phyloP scores from a whole-genome alignment of 1,140 invertebrate genomes.

The Macrosteles quadrilineatus region DNA sequence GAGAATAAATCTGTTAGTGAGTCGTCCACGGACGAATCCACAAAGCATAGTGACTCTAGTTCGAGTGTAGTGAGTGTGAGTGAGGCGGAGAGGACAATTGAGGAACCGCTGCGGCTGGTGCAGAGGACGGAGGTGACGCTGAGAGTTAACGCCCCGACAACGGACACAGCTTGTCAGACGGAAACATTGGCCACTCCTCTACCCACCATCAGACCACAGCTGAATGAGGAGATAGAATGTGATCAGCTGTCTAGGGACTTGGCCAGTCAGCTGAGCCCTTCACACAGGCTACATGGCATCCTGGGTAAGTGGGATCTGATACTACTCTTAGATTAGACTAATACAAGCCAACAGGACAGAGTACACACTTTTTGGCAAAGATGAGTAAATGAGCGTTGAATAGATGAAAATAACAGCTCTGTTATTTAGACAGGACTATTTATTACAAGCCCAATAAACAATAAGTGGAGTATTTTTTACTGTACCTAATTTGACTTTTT shows the following conservation, averaged over 20 bases:
- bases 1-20: neutral
- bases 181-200: slow-evolving; percentile 36
- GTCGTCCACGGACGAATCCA: slow-evolving; percentile 30
- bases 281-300: slow-evolving; percentile 69
- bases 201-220: slow-evolving; percentile 34
- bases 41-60: slow-evolving; percentile 19
- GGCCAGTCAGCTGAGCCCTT: slow-evolving; percentile 65
- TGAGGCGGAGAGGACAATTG: slow-evolving; percentile 25
- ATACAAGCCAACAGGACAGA: no score
- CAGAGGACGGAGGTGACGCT: slow-evolving; percentile 31
- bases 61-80: slow-evolving; percentile 18
- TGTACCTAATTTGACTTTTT: no score
- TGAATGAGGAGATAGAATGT: slow-evolving; percentile 76
- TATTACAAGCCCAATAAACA: no score
- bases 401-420: no score
- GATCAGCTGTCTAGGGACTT: slow-evolving; percentile 73
- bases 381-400: no score
- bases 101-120: slow-evolving; percentile 30
- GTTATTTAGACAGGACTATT: no score
- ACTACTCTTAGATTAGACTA: no score
- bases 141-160: slow-evolving; percentile 33
- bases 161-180: slow-evolving; percentile 42
- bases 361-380: no score
- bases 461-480: no score
- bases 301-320: slow-evolving; percentile 56